Evolutionary conservation across 2,113 vertebrate species (phyloP).

Genomic region (Thalassarche chlororhynchos): DNA sequence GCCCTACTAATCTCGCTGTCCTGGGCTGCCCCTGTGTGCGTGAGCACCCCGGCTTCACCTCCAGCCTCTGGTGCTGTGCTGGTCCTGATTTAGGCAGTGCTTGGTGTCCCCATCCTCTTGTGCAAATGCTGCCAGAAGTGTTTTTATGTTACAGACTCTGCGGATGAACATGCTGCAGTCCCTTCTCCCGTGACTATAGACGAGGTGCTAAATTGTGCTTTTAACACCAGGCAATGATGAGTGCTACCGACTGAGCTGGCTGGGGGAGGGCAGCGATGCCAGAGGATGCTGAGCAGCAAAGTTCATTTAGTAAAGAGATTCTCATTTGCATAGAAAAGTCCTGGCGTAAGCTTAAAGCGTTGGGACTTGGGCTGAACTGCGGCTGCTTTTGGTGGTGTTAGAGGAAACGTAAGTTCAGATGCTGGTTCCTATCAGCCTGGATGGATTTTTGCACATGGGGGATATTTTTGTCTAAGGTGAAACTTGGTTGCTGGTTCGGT

Average conservation of each 20-base stretch:
- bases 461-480: background rate
- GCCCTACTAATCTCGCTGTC: background rate
- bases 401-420: background rate
- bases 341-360: background rate
- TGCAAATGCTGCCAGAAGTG: background rate
- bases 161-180: background rate
- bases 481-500: background rate
- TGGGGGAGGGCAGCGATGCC: background rate
- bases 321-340: background rate
- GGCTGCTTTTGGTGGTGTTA: background rate
- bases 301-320: background rate
- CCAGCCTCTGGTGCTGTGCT: background rate
- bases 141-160: background rate
- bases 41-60: fast-evolving
- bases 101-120: background rate
- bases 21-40: background rate
- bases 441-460: background rate
- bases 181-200: background rate
- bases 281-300: background rate
- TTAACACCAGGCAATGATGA: background rate
- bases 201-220: background rate
- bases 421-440: background rate
- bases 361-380: background rate
- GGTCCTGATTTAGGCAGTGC: background rate
- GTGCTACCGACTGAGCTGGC: background rate